phyloP scores from a whole-genome alignment of 2,113 vertebrate genomes.

The Gymnarchus niloticus region DNA sequence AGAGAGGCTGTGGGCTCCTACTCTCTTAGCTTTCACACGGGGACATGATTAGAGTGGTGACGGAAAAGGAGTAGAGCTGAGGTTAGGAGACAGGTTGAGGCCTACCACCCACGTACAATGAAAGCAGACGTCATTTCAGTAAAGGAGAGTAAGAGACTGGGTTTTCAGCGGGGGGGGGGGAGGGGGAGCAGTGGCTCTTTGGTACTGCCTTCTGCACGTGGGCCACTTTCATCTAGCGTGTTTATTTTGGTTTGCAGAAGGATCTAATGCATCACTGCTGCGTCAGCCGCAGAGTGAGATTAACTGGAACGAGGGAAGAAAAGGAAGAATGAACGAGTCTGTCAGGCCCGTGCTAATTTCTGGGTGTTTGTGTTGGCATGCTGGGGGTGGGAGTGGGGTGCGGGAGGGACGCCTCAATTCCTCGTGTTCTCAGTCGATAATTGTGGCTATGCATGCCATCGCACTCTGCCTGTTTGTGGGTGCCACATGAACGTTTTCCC shows the following conservation, averaged over 20 bases:
- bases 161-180: not conserved
- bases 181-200: not conserved
- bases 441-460: slow-evolving; percentile 13
- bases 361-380: slow-evolving; percentile 34
- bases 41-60: not conserved
- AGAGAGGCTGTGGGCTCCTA: no score
- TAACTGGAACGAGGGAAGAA: not conserved
- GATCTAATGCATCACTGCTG: slow-evolving; percentile 3
- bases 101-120: not conserved
- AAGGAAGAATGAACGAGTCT: not conserved
- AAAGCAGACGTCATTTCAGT: not conserved
- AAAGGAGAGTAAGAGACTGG: no score
- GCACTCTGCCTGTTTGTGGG: not conserved
- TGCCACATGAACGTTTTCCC: slow-evolving; percentile 6
- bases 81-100: not conserved
- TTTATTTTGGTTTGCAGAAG: slow-evolving; percentile 21
- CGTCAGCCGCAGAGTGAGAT: not conserved
- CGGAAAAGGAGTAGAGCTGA: not conserved
- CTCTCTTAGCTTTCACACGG: not conserved
- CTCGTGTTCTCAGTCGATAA: slow-evolving; percentile 19
- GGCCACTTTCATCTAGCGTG: slow-evolving; percentile 24
- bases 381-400: not conserved
- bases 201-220: not conserved
- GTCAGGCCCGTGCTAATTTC: slow-evolving; percentile 22
- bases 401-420: not conserved